Conservation (phyloP, 2,888 invertebrate genomes). For the Melanchra persicariae region DNA sequence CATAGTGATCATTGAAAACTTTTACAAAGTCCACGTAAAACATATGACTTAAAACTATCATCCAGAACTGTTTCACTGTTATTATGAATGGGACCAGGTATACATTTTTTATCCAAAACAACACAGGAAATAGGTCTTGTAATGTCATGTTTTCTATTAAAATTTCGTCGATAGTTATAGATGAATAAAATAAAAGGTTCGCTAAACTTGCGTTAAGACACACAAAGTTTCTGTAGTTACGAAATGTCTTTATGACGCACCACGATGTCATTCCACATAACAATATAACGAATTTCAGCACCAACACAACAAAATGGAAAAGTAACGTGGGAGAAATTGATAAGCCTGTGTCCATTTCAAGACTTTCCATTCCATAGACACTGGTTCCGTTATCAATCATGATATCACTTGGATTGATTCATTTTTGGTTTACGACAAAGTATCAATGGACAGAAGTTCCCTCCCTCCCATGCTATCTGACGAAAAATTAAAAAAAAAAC, state of each 20-base stretch:
- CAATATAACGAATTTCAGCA: background rate
- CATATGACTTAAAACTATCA: constrained; percentile 1
- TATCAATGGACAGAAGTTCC: no score
- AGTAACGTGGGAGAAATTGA: no score
- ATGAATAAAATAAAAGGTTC: background rate
- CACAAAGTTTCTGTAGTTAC: background rate
- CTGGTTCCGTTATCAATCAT: background rate
- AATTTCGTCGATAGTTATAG: no score
- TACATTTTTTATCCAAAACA: no score
- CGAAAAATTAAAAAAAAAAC: background rate
- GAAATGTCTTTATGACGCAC: constrained; percentile 1
- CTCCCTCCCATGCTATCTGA: no score
- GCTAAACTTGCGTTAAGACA: background rate
- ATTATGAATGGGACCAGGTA: no score
- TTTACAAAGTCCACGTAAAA: constrained; percentile 3
- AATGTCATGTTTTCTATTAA: no score
- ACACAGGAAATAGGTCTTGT: no score
- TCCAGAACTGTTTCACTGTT: background rate
- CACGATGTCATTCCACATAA: constrained; percentile 1
- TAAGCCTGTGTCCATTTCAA: no score
- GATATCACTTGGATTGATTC: background rate
- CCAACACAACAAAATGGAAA: background rate
- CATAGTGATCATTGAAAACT: background rate
- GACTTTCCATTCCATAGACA: background rate
- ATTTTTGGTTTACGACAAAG: background rate